Base-by-base conservation (phyloP, 2,113 vertebrate genomes). In the Notarius lentiginosus region DNA sequence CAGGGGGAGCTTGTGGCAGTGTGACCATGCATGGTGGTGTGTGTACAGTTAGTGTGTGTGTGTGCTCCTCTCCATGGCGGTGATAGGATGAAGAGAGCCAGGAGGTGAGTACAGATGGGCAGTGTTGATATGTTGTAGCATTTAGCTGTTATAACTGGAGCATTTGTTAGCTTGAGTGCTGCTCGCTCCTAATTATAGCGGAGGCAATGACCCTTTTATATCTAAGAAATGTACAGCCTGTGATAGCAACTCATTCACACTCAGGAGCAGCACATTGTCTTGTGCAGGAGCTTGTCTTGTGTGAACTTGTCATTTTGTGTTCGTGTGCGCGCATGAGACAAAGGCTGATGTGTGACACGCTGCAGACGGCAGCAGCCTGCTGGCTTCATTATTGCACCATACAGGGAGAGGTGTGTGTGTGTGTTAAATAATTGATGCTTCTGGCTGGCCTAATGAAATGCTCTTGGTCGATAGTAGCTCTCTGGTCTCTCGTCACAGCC, bases 41-140 rank as follows among this genome's bases (percentile, higher is more conserved):
- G 30, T 58, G 58, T 72, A 34, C 77, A 49, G 63, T 76, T 84
- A 85, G 79, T 56, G 84, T 82, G 82, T 88, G 53, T 30, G 77
- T 9, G 73, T 70, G 58, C 85, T 90, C 83, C 77, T 53, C 85
- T 90, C 80, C 84, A 88, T 41, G 30, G 75, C 9, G 60, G 94
- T 93, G 93, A 83, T 68, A 89, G 75, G 27, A 93, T 90, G 93
- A 93, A 88, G 90, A 4, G 55, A 73, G 76, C 6, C 79, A 6
- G n/a, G 72, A 90, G 88, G 94, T 95, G 90, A 94, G 95, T 91
- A 75, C 47, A 72, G 41, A 66, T 20, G 58, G 30, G 34, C 49
- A 47, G 30, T 7, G 22, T 30, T 60, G 3, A 15, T 5, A 12
- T 30, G 51, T 7, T 55, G 7, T 6, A n/a, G 1, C 7, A 0